Percentiles rank a stretch among this genome's conserved stretches.
Evolutionary conservation across 1,140 invertebrate genomes (phyloP).

Genomic region (Drosophila gunungcola): DNA sequence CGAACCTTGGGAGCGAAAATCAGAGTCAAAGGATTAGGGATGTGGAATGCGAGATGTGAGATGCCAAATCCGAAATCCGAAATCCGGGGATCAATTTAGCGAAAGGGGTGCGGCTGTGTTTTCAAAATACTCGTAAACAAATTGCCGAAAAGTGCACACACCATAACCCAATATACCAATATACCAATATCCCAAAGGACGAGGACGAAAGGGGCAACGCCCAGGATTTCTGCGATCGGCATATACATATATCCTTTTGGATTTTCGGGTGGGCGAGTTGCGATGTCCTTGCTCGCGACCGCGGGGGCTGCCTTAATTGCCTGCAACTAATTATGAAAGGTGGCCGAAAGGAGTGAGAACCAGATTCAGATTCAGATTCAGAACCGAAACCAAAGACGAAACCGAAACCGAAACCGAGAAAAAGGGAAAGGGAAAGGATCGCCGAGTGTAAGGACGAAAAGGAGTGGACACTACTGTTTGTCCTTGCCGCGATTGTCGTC

Average conservation of each 20-base stretch:
- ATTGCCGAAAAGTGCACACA: conserved; percentile 53
- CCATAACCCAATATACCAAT: no score
- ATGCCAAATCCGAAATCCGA: background rate
- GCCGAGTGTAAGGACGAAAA: background rate
- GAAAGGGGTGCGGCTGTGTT: conserved; percentile 80
- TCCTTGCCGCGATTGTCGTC: conserved; percentile 79
- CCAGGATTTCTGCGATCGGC: background rate
- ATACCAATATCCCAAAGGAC: no score
- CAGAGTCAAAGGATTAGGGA: conserved; percentile 75
- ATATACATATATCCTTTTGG: background rate
- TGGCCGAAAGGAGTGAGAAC: conserved; percentile 61
- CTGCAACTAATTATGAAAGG: conserved; percentile 83
- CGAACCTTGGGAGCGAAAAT: conserved; percentile 23
- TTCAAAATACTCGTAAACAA: conserved; percentile 75
- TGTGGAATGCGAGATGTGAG: background rate
- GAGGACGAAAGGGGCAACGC: conserved; percentile 22
- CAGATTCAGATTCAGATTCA: no score
- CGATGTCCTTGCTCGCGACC: conserved; percentile 66
- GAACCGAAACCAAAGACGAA: no score
- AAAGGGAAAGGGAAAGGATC: conserved; percentile 38
- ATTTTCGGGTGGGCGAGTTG: conserved; percentile 4
- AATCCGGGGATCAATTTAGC: conserved; percentile 40
- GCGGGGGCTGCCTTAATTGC: conserved; percentile 73
- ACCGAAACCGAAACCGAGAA: background rate
- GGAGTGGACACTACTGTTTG: conserved; percentile 72